Percentiles rank a stretch among this genome's conserved stretches.
These are phyloP conservation scores for Sebastes melanostomus DNA, from an alignment of 2,797 vertebrate genomes.

Conservation along the genomic window DNA sequence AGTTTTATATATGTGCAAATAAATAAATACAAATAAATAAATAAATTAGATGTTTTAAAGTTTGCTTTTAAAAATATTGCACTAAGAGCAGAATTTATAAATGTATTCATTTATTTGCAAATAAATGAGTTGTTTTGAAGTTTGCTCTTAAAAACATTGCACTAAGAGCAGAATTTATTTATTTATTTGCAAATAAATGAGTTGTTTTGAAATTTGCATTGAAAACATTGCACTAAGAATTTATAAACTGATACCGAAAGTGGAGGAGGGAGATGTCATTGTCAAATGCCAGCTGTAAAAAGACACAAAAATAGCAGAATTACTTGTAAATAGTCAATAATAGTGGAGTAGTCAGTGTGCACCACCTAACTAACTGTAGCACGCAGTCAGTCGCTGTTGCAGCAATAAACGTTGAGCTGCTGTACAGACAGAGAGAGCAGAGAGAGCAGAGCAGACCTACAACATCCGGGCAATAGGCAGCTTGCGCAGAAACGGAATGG, in stretches of 20 bases:
- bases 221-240: neutral
- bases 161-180: neutral
- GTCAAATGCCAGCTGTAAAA: neutral
- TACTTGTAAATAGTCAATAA: neutral
- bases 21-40: too few relatives aligned
- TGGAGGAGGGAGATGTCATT: neutral
- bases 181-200: too few relatives aligned
- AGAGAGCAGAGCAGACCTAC: conserved; percentile 68
- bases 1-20: too few relatives aligned
- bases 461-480: conserved; percentile 86
- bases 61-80: neutral
- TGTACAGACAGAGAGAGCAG: conserved; percentile 31
- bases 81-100: neutral
- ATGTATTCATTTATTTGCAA: neutral
- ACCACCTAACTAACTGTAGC: neutral
- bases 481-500: conserved; percentile 87
- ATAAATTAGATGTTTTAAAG: neutral
- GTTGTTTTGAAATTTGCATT: neutral
- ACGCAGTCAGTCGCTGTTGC: conserved; percentile 41
- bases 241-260: conserved; percentile 10
- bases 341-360: neutral
- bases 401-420: conserved; percentile 71
- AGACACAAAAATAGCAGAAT: neutral
- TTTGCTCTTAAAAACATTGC: neutral
- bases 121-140: too few relatives aligned